Conservation (phyloP, 1,140 invertebrate genomes). For the Drosophila lini region DNA sequence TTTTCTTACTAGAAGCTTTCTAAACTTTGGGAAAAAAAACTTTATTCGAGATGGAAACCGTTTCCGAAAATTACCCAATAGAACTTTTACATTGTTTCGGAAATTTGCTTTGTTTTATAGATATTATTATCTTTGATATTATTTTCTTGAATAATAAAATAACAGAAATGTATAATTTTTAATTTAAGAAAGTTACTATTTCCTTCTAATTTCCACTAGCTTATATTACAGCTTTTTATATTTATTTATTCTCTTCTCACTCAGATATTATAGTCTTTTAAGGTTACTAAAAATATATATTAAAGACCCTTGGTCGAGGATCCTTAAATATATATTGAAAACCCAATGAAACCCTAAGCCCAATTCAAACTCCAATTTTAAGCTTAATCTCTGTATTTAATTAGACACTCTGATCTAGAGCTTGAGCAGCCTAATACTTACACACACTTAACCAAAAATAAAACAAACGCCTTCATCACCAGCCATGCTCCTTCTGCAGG, state of each 20-base stretch:
- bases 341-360: too few species aligned
- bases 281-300: too few species aligned
- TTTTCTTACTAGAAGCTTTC: background rate
- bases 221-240: background rate
- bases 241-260: too few species aligned
- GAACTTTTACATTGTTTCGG: background rate
- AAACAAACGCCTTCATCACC: conserved; percentile 25
- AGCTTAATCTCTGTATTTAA: conserved; percentile 27
- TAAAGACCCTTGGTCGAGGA: too few species aligned
- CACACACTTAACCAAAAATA: background rate
- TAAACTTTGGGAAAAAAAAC: background rate
- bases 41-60: background rate
- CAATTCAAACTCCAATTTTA: background rate
- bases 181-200: too few species aligned
- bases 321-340: background rate
- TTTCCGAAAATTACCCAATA: background rate
- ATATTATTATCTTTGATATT: background rate
- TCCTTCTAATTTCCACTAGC: background rate
- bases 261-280: background rate
- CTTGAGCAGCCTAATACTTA: conserved; percentile 11
- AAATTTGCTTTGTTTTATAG: background rate
- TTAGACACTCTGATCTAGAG: conserved; percentile 3
- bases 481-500: conserved; percentile 88
- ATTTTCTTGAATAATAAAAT: too few species aligned
- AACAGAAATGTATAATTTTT: background rate